Conservation (phyloP, 2,797 vertebrate species). For the Tamandua tetradactyla region DNA sequence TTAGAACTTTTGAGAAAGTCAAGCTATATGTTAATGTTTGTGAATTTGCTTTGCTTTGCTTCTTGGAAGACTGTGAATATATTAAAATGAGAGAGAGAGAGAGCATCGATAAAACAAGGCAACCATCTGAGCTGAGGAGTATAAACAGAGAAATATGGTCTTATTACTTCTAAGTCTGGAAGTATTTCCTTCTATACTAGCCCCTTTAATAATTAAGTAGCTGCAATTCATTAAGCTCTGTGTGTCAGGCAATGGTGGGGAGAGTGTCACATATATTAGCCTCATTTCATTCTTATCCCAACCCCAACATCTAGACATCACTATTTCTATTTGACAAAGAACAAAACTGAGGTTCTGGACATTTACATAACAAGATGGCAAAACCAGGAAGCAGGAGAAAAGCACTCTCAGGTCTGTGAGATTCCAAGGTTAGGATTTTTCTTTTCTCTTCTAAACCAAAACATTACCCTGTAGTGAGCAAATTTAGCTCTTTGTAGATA, state of each 20-base stretch:
- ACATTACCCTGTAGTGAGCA: neutral
- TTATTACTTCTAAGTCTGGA: conserved; percentile 6
- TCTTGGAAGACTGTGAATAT: neutral
- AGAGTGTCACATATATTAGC: too few relatives aligned
- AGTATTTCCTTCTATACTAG: neutral
- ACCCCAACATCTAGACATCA: neutral
- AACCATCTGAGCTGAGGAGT: neutral
- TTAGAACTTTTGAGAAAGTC: conserved; percentile 31
- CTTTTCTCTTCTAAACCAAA: neutral
- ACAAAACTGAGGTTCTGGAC: conserved; percentile 36
- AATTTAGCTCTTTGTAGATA: neutral
- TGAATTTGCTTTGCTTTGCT: neutral
- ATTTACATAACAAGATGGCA: neutral
- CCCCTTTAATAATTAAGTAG: neutral
- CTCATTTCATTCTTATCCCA: neutral
- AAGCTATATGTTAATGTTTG: neutral
- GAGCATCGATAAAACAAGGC: neutral
- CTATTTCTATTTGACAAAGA: conserved; percentile 26
- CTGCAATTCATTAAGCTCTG: neutral
- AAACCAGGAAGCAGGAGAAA: conserved; percentile 19
- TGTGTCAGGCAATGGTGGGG: neutral
- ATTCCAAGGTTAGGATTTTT: neutral
- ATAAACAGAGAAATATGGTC: conserved; percentile 1
- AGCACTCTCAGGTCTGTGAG: neutral
- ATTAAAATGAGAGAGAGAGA: neutral